A percentile compares a stretch with the other conserved stretches of the same genome.
Conservation (phyloP, 2,797 vertebrate genomes). For the Coregonus sp. region DNA sequence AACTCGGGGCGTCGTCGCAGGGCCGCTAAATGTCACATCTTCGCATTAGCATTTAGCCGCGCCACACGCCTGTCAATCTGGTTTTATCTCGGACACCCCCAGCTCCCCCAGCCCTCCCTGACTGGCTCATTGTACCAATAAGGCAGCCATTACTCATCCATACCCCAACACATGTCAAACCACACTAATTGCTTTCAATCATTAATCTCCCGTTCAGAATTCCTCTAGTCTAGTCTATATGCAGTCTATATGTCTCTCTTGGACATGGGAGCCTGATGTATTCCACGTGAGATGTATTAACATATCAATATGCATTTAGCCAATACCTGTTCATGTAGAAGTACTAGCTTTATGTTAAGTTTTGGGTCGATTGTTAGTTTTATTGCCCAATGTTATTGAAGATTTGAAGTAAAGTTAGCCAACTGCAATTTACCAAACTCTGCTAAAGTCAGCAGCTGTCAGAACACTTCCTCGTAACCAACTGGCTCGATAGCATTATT, state of each 20-base stretch:
- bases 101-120: conserved; percentile 48
- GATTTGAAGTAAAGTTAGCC: background rate
- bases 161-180: conserved; percentile 64
- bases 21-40: conserved; percentile 75
- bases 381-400: background rate
- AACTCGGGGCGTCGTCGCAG: conserved; percentile 55
- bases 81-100: conserved; percentile 76
- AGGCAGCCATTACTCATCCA: conserved; percentile 79
- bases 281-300: background rate
- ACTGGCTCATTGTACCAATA: conserved; percentile 71
- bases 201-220: conserved; percentile 61
- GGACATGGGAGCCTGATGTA: background rate
- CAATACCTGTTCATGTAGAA: too few species aligned
- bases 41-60: conserved; percentile 81
- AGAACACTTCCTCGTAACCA: background rate
- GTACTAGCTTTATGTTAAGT: background rate
- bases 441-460: background rate
- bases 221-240: conserved; percentile 1
- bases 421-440: background rate
- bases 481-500: background rate
- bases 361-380: too few species aligned
- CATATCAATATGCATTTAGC: background rate
- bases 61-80: conserved; percentile 73
- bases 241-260: background rate
- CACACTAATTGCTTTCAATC: conserved; percentile 76